Evolutionary conservation across 1,140 invertebrate genomes (phyloP), one percentile per base, ranked within the genome.

Genomic region (Magallana angulata): DNA sequence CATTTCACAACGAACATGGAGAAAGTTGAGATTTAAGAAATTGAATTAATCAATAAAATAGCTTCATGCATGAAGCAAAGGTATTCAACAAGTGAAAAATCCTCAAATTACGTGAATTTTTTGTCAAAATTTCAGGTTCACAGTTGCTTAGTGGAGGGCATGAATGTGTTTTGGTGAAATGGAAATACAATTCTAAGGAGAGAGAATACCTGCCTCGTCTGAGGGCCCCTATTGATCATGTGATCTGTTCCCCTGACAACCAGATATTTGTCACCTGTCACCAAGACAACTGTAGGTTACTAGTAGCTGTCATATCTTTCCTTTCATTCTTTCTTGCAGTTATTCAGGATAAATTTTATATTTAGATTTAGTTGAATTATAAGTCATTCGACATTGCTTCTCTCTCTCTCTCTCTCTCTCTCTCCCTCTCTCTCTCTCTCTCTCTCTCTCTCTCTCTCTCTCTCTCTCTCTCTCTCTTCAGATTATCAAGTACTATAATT

Each of bases 101-200:
- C 5, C 5, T 4, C 36, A 48, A 48, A 48, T 24, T 24, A 24
- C 36, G 5, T 48, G 5, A 48, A 48, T 2, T 48, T 48, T 48
- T 48, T 48, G 5, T 48, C 36, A 48, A 16, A 18, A 8, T 60
- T 94, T 7, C 84, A 97, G 96, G 96, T 86, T 95, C 95, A 11
- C 95, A 96, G 81, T 94, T 98, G 92, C 97, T 97, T 89, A 97
- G 97, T 91, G 97, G 97, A 58, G 97, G 97, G 18, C 95, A 96
- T 84, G 98, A 98, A 94, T 96, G 96, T 93, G 97, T 97, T 0
- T 92, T 98, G 82, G 97, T 98, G 0, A 97, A 97, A 94, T 98
- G 97, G 98, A 93, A 96, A 16, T 91, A 91, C 59, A 91, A 93
- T 60, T 89, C 89, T 7, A 80, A 92, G 56, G 89, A 96, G 7